phyloP scores from a whole-genome alignment of 1,140 invertebrate genomes.

The Drosophila cardini region DNA sequence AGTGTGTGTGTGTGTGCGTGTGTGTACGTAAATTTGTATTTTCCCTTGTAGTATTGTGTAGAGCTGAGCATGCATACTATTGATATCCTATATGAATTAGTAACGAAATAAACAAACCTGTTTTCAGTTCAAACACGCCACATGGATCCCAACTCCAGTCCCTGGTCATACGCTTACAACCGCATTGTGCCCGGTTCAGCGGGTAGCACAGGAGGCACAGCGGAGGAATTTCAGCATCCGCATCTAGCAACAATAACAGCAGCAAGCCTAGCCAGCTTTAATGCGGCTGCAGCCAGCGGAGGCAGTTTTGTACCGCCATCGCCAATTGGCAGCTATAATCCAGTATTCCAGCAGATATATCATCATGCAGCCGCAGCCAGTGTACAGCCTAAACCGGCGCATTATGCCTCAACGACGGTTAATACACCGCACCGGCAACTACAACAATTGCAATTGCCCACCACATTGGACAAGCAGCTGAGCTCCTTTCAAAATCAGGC shows the following conservation, averaged over 20 bases:
- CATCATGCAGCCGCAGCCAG: conserved; percentile 82
- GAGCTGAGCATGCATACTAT: not conserved
- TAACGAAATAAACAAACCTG: conserved; percentile 27
- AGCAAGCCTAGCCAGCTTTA: conserved; percentile 78
- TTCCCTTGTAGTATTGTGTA: not conserved
- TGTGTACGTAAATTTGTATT: not conserved
- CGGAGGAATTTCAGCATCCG: conserved; percentile 81
- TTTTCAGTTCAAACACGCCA: conserved; percentile 49
- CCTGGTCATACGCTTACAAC: conserved; percentile 83
- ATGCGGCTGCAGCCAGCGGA: conserved; percentile 78
- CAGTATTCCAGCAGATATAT: conserved; percentile 84
- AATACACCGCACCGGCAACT: conserved; percentile 80
- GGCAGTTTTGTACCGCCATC: conserved; percentile 82
- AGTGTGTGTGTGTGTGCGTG: not conserved
- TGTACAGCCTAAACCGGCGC: conserved; percentile 81
- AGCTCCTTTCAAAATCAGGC: conserved; percentile 80
- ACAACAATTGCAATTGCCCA: conserved; percentile 77
- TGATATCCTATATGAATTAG: not conserved
- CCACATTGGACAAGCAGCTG: conserved; percentile 79
- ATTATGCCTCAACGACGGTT: conserved; percentile 78
- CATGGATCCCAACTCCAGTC: conserved; percentile 83
- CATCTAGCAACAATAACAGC: conserved; percentile 78
- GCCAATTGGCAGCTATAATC: conserved; percentile 82
- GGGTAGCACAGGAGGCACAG: conserved; percentile 67
- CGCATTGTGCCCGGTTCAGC: conserved; percentile 78